phyloP scores from a whole-genome alignment of 2,113 vertebrate species.

The Lipotes vexillifer region DNA sequence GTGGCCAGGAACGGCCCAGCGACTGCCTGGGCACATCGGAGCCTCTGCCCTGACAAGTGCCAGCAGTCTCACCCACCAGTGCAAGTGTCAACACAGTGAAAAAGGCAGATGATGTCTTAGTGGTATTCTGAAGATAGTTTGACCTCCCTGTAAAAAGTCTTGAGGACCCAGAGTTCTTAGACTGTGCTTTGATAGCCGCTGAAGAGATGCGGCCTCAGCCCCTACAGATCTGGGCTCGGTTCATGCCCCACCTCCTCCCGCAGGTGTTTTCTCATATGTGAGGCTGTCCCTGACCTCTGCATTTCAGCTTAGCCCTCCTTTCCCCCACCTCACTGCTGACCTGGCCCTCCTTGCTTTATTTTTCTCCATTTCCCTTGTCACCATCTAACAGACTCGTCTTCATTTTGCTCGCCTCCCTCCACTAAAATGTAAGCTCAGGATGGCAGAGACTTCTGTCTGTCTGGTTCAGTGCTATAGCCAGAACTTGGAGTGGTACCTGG shows the following conservation, averaged over 20 bases:
- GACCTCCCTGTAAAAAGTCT: neutral
- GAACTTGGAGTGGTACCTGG: neutral
- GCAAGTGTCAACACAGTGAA: neutral
- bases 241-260: neutral
- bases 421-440: neutral
- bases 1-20: neutral
- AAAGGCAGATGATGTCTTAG: neutral
- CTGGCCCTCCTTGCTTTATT: neutral
- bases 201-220: neutral
- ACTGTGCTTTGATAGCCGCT: neutral
- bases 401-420: neutral
- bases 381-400: neutral
- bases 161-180: neutral
- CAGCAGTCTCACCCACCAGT: too few relatives aligned
- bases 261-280: neutral
- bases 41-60: neutral
- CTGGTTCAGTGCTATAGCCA: neutral
- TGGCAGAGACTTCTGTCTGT: neutral
- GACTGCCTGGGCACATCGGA: too few relatives aligned
- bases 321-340: too few relatives aligned
- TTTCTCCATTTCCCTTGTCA: neutral
- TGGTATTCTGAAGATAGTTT: neutral
- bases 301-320: too few relatives aligned
- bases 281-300: neutral
- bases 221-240: neutral